Evolutionary conservation across 2,797 vertebrate genomes (phyloP).

Genomic region (Anniella stebbinsi): DNA sequence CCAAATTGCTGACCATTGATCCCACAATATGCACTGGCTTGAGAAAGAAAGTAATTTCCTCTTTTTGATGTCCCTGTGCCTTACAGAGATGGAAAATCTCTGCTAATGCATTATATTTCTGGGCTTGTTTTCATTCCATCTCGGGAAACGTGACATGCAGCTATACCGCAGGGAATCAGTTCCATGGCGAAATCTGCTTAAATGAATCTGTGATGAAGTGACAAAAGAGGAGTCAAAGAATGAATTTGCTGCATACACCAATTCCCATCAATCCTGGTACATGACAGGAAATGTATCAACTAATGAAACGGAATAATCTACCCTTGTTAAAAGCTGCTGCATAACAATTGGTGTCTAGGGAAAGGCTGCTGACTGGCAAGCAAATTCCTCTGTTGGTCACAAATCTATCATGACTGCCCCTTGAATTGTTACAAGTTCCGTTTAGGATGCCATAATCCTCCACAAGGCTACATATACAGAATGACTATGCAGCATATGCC

Average conservation of each 20-base stretch:
- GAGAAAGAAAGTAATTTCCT: slow-evolving; percentile 64
- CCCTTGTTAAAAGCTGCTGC: slow-evolving; percentile 31
- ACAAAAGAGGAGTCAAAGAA: slow-evolving; percentile 63
- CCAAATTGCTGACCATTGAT: slow-evolving; percentile 47
- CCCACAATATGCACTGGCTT: slow-evolving; percentile 34
- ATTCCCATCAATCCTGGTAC: slow-evolving; percentile 47
- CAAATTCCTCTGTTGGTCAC: slow-evolving; percentile 9
- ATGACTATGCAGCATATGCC: not conserved
- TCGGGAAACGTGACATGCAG: slow-evolving; percentile 60
- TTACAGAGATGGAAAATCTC: slow-evolving; percentile 49
- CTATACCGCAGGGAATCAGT: slow-evolving; percentile 45
- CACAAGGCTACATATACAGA: not conserved
- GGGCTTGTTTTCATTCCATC: slow-evolving; percentile 57
- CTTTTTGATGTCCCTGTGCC: slow-evolving; percentile 48
- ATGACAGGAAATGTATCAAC: slow-evolving; percentile 65
- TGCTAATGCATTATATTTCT: slow-evolving; percentile 56
- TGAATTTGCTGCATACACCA: slow-evolving; percentile 48
- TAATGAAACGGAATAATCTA: slow-evolving; percentile 69
- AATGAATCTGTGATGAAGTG: slow-evolving; percentile 57
- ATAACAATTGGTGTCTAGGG: slow-evolving; percentile 36
- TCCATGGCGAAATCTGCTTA: slow-evolving; percentile 41
- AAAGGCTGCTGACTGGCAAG: slow-evolving; percentile 17
- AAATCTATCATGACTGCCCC: slow-evolving; percentile 28
- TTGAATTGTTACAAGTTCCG: slow-evolving; percentile 49
- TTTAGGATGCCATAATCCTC: slow-evolving; percentile 23